Evolutionary conservation across 2,113 vertebrate species (phyloP).

Genomic region (Phyllostomus hastatus): DNA sequence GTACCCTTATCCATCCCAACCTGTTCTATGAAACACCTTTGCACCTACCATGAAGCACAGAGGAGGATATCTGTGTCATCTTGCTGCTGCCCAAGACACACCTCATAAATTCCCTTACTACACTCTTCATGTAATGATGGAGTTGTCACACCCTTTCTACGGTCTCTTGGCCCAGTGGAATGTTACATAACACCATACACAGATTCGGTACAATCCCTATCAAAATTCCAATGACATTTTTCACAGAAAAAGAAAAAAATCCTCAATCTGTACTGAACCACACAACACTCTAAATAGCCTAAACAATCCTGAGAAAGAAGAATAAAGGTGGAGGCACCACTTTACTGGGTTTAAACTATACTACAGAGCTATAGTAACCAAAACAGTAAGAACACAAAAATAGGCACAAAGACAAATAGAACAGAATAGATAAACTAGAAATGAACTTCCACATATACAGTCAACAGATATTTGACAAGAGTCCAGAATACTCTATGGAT

Average conservation of each 20-base stretch:
- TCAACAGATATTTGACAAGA: neutral
- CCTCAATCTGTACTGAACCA: neutral
- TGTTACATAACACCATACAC: neutral
- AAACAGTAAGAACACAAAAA: neutral
- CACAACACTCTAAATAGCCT: neutral
- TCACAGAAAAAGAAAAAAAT: neutral
- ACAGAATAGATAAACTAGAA: neutral
- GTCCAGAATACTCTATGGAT: neutral
- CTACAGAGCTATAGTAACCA: neutral
- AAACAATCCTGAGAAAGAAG: neutral
- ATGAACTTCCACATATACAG: neutral
- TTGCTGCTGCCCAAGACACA: neutral
- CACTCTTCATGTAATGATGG: neutral
- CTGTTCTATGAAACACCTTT: neutral
- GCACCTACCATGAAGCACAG: neutral
- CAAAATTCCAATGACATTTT: neutral
- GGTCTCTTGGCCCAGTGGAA: neutral
- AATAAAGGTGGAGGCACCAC: neutral
- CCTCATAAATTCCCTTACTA: neutral
- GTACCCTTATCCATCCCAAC: neutral
- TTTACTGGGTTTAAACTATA: neutral
- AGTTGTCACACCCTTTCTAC: neutral
- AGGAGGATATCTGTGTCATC: neutral
- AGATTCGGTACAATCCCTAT: neutral
- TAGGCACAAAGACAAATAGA: neutral